Base-by-base conservation (phyloP, 2,113 vertebrate species). In the Sylvietta virens region DNA sequence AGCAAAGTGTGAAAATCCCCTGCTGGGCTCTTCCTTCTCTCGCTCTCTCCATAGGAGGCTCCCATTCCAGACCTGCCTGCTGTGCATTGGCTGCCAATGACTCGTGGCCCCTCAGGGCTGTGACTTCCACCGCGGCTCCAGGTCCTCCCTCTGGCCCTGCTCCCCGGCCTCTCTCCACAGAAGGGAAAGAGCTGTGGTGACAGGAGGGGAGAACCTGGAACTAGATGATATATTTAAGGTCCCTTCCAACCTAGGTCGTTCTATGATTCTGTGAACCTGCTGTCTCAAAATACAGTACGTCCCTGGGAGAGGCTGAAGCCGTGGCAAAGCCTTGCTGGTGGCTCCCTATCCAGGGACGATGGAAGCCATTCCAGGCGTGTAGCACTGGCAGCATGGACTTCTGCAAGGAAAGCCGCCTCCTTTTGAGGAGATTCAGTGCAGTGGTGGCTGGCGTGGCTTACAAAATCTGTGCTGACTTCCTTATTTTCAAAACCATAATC, bases 351-450 rank as follows among this genome's bases (percentile, higher is more conserved):
- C 48, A 27, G 42, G 51, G 42, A 40, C 0, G 2, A 26, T 1
- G 4, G 88, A 58, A 84, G 74, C 40, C 3, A 4, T 11, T 56
- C 24, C 1, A 15, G 65, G 64, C 24, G 45, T 20, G 57, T 3
- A 44, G 66, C n/a, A 39, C 14, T 39, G 90, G 83, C 83, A 72
- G 73, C 18, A 3, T 7, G 19, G 28, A 60, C 47, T 64, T 44
- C 58, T 84, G 67, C 70, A 66, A 83, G 72, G 66, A 64, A 83
- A 87, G n/a, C 19, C 14, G 20, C 73, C 73, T 90, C 71, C 62
- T 57, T 58, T 26, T 31, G 67, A 81, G 85, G 48, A 93, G 81
- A 93, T 90, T 76, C 40, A 54, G 79, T 39, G 50, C 64, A 73
- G 71, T 33, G 82, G 81, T 35, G 58, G 37, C 79, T 47, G 65